Evolutionary conservation across 2,797 vertebrate genomes (phyloP), one percentile per base, ranked within the genome.

Genomic region (Numenius phaeopus): DNA sequence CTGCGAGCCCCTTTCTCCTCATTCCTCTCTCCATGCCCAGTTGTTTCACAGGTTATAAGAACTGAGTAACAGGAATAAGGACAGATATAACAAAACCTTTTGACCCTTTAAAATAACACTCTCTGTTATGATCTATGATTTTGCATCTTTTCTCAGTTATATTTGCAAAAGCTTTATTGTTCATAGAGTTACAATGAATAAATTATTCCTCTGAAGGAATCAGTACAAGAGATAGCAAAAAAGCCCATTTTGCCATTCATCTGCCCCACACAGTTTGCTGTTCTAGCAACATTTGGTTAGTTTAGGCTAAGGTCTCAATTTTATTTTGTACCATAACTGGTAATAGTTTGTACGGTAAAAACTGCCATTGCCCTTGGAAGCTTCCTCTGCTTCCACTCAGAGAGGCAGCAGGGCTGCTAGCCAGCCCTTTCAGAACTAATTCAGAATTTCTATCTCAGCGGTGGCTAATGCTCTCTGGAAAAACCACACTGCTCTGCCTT

Each of bases 151-250:
- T 61, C 32, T 52, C 73, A 49, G 24, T 64, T 54, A 27, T 15
- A 13, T 57, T 81, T 69, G 14, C 26, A 62, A 78, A 49, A 88
- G 65, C 16, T 61, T 55, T 37, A 46, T 21, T 69, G 21, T 42
- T 32, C n/a, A 30, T 32, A 79, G 11, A 77, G 8, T 23, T 83
- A 46, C 39, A 78, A 50, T 16, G 40, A 24, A 76, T 70, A 73
- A 80, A 58, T 40, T 34, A 49, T 44, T 95, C 44, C 32, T 84
- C 69, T 75, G 13, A 57, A 59, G 55, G 61, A 78, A 79, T 2
- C 2, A 1, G 40, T 29, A 44, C 5, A 46, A n/a, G 26, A 79
- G 5, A 2, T 0, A 57, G 17, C 5, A 39, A 52, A 76, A 76
- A 76, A 44, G 4, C 4, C 27, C 40, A 16, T 21, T 82, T 86